Evolutionary conservation across 37 sponge, comb jelly and placozoan species (phyloP).

Genomic region (Oopsacas minuta): DNA sequence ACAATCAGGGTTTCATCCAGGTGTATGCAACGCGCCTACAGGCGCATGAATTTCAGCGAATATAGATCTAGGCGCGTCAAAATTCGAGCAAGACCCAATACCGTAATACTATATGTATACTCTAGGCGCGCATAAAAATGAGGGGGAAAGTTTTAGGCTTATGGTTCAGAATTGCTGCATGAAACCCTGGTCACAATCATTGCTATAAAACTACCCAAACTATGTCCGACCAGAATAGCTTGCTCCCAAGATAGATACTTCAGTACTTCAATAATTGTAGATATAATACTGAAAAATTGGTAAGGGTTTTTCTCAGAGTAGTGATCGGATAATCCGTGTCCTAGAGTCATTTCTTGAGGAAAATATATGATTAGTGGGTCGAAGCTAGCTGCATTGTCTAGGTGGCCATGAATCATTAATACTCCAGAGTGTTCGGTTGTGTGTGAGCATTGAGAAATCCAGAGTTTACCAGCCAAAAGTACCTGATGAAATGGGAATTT

Average conservation of each 20-base stretch:
- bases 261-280: background rate
- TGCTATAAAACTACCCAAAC: background rate
- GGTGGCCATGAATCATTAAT: background rate
- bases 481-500: background rate
- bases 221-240: background rate
- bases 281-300: background rate
- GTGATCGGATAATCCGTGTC: constrained; percentile 13
- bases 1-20: no score
- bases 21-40: no score
- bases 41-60: no score
- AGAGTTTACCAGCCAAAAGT: background rate
- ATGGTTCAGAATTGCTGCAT: no score
- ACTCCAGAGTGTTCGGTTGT: background rate
- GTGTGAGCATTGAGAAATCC: background rate
- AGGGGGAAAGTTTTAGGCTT: no score
- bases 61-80: no score
- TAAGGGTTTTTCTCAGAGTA: background rate
- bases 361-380: background rate
- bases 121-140: no score
- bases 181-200: no score
- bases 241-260: background rate
- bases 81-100: no score
- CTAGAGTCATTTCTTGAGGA: background rate
- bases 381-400: background rate
- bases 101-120: no score